Evolutionary conservation across 2,797 vertebrate species (phyloP).

Genomic region (Glossophaga mutica): DNA sequence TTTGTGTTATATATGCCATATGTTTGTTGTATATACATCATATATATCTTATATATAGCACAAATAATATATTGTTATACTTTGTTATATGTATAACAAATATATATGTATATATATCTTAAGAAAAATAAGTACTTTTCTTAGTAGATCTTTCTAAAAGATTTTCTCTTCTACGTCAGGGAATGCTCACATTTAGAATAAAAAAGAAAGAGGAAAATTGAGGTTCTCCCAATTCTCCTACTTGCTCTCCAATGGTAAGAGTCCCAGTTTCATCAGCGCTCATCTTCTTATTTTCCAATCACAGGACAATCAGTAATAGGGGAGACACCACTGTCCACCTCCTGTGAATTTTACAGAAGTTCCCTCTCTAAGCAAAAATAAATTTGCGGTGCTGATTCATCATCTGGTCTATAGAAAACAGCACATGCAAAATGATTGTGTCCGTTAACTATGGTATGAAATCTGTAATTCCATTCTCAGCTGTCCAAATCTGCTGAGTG

Average conservation of each 20-base stretch:
- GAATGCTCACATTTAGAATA: not conserved
- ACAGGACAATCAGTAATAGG: not conserved
- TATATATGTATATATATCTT: not conserved
- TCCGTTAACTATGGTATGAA: not conserved
- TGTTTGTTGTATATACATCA: no score
- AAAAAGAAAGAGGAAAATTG: not conserved
- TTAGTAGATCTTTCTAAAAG: not conserved
- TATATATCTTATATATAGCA: no score
- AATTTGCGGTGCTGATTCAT: not conserved
- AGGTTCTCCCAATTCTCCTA: not conserved
- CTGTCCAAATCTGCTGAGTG: not conserved
- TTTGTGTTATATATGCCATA: no score
- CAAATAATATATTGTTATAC: no score
- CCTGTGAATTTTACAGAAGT: not conserved
- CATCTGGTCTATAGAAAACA: not conserved
- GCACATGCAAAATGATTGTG: not conserved
- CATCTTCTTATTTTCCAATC: not conserved
- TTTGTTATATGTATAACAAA: no score
- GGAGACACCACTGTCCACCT: not conserved
- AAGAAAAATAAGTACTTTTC: not conserved
- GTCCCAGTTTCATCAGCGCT: not conserved
- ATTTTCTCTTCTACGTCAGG: not conserved
- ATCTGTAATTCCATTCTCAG: not conserved
- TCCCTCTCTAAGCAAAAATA: not conserved
- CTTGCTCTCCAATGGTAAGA: not conserved